Conservation (phyloP, 2,113 vertebrate genomes). For the Halichoeres trimaculatus region DNA sequence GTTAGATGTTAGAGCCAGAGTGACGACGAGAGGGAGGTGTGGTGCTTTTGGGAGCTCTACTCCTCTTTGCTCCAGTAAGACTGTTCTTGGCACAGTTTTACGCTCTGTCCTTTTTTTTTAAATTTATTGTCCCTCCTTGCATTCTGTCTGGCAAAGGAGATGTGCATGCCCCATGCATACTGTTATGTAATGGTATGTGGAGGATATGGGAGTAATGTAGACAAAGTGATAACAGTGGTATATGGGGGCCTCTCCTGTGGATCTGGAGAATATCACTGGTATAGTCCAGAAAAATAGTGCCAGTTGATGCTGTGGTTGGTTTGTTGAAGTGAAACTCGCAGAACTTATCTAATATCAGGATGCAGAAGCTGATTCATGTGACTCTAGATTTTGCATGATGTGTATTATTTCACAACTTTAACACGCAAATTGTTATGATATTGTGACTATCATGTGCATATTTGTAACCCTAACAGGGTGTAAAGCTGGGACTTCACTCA, state of each 20-base stretch:
- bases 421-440: background rate
- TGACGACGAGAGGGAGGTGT: conserved; percentile 58
- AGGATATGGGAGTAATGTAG: conserved; percentile 42
- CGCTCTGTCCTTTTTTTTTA: conserved; percentile 26
- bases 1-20: conserved; percentile 30
- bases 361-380: conserved; percentile 27
- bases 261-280: background rate
- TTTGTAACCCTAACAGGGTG: background rate
- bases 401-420: conserved; percentile 22
- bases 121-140: conserved; percentile 31
- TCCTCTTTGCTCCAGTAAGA: conserved; percentile 57
- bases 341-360: conserved; percentile 10
- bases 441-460: conserved; percentile 17
- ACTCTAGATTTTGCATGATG: conserved; percentile 27
- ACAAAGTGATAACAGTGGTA: conserved; percentile 32
- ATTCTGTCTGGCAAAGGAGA: conserved; percentile 43
- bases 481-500: conserved; percentile 23
- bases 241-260: conserved; percentile 1
- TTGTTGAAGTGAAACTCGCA: conserved; percentile 49
- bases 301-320: conserved; percentile 25
- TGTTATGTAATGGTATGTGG: conserved; percentile 44
- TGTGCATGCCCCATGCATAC: conserved; percentile 40
- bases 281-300: conserved; percentile 30
- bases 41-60: conserved; percentile 61
- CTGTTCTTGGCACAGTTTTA: conserved; percentile 53